Evolutionary conservation across 2,113 vertebrate species (phyloP).

Genomic region (Bostrychus sinensis): DNA sequence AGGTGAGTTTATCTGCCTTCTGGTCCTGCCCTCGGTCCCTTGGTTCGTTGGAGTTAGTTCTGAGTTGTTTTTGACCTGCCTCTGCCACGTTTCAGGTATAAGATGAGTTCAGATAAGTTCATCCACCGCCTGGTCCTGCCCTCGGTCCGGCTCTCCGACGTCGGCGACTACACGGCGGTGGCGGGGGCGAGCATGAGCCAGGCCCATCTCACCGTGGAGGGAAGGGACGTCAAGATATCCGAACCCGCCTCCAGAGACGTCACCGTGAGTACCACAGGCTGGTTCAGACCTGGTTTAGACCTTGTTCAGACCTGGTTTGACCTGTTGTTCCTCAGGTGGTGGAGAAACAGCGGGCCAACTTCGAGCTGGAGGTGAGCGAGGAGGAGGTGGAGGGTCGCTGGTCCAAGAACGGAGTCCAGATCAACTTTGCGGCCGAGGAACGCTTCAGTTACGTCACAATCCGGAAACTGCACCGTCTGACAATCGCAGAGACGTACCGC

Average conservation of each 20-base stretch:
- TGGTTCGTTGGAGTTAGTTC: too few species aligned
- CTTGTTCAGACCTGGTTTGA: neutral
- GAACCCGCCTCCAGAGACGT: slow-evolving; percentile 81
- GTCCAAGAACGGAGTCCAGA: slow-evolving; percentile 92
- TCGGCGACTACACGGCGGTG: slow-evolving; percentile 90
- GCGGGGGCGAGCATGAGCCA: slow-evolving; percentile 93
- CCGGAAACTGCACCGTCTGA: slow-evolving; percentile 91
- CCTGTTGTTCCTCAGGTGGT: slow-evolving; percentile 81
- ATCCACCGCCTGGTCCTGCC: slow-evolving; percentile 90
- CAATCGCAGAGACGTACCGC: slow-evolving; percentile 89
- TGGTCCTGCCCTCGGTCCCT: neutral
- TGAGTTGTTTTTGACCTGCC: neutral
- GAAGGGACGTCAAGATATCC: slow-evolving; percentile 90
- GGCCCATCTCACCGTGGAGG: slow-evolving; percentile 87
- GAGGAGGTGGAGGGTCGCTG: slow-evolving; percentile 94
- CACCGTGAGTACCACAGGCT: slow-evolving; percentile 76
- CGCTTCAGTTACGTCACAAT: slow-evolving; percentile 88
- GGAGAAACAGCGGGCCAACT: slow-evolving; percentile 90
- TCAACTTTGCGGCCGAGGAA: slow-evolving; percentile 87
- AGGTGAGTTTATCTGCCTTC: neutral
- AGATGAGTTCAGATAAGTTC: slow-evolving; percentile 86
- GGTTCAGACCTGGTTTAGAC: neutral
- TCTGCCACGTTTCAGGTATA: slow-evolving; percentile 78
- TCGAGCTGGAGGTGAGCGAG: slow-evolving; percentile 97
- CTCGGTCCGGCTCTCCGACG: slow-evolving; percentile 88